These are phyloP conservation scores for Aphelenchoides avenae DNA, from an alignment of 1,140 invertebrate species.

Conservation along the genomic window DNA sequence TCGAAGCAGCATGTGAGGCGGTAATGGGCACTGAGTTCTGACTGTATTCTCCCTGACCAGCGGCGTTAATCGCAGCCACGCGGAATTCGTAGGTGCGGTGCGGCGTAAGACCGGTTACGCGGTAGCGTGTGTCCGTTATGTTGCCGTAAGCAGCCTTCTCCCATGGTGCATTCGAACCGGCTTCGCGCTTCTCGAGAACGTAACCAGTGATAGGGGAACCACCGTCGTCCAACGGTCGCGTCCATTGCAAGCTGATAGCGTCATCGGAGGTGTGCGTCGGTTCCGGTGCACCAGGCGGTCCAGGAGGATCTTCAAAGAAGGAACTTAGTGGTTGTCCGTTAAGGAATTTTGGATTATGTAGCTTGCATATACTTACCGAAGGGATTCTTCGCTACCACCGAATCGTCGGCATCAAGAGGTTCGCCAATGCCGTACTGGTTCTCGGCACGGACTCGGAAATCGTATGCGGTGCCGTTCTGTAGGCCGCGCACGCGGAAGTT, in stretches of 20 bases:
- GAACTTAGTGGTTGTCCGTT: too few relatives aligned
- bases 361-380: conserved; percentile 68
- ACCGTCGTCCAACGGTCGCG: conserved; percentile 84
- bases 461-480: conserved; percentile 81
- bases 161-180: conserved; percentile 65
- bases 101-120: conserved; percentile 80
- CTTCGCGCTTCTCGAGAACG: conserved; percentile 89
- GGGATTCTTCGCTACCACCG: conserved; percentile 87
- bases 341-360: background rate
- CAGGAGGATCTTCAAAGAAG: conserved; percentile 71
- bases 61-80: conserved; percentile 87
- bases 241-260: conserved; percentile 93
- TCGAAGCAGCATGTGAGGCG: conserved; percentile 76
- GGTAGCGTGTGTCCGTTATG: conserved; percentile 71
- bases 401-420: conserved; percentile 77
- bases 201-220: conserved; percentile 84
- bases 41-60: conserved; percentile 85
- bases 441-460: conserved; percentile 94
- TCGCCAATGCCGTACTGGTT: conserved; percentile 73
- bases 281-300: conserved; percentile 80
- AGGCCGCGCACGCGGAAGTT: conserved; percentile 84
- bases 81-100: conserved; percentile 96
- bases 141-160: conserved; percentile 78
- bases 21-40: conserved; percentile 82
- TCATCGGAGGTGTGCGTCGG: conserved; percentile 90